phyloP scores from a whole-genome alignment of 2,797 vertebrate species.

The Anabas testudineus region DNA sequence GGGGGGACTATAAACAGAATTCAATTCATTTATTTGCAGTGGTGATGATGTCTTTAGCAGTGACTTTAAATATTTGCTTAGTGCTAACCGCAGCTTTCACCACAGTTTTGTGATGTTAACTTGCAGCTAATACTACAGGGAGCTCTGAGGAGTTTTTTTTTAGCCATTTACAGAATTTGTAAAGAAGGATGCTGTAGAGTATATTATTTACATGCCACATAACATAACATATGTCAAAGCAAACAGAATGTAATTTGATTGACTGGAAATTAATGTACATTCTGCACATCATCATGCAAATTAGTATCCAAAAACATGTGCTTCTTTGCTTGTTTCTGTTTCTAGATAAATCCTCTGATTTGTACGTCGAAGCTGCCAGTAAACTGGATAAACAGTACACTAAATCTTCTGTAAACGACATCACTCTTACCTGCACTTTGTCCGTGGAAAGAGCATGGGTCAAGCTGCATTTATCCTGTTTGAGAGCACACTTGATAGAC shows the following conservation, averaged over 20 bases:
- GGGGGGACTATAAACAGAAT: constrained; percentile 66
- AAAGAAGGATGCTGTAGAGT: constrained; percentile 31
- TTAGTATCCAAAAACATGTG: neutral
- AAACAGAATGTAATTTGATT: constrained; percentile 29
- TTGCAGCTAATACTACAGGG: constrained; percentile 52
- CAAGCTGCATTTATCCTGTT: constrained; percentile 56
- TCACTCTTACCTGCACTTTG: constrained; percentile 49
- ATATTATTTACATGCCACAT: constrained; percentile 42
- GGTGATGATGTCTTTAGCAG: constrained; percentile 79
- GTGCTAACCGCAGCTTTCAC: constrained; percentile 65
- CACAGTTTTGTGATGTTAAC: constrained; percentile 63
- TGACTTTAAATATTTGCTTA: constrained; percentile 81
- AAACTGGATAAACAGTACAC: constrained; percentile 34
- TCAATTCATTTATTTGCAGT: constrained; percentile 81
- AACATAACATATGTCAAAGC: constrained; percentile 32
- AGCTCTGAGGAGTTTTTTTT: constrained; percentile 26
- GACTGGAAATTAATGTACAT: constrained; percentile 19
- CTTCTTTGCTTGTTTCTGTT: constrained; percentile 15
- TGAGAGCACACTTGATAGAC: constrained; percentile 67
- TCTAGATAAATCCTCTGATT: constrained; percentile 40
- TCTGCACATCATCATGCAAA: constrained; percentile 31
- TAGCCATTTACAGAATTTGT: constrained; percentile 24
- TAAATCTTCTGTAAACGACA: constrained; percentile 57
- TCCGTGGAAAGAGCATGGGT: constrained; percentile 44
- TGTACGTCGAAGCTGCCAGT: constrained; percentile 7